Evolutionary conservation across 2,113 vertebrate species (phyloP).

Genomic region (Urocolius indicus): DNA sequence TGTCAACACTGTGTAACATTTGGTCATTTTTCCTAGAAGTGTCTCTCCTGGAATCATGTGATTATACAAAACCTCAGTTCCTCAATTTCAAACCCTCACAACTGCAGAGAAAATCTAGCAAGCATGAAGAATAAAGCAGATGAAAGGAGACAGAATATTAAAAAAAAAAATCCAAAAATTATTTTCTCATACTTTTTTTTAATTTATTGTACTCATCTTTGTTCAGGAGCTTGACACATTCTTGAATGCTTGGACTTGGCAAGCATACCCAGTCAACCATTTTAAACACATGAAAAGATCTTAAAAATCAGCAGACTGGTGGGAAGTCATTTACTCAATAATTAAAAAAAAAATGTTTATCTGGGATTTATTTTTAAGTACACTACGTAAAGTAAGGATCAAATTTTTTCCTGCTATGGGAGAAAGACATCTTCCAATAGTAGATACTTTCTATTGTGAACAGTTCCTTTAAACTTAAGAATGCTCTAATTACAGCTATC

Average conservation of each 20-base stretch:
- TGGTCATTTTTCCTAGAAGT: slow-evolving; percentile 6
- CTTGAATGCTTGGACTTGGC: not conserved
- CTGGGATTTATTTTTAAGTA: not conserved
- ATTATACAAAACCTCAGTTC: slow-evolving; percentile 19
- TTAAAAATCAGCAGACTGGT: not conserved
- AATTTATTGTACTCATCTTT: not conserved
- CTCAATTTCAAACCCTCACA: not conserved
- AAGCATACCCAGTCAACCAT: not conserved
- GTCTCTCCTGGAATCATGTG: not conserved
- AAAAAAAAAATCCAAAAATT: not conserved
- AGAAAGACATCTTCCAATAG: not conserved
- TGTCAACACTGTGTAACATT: not conserved
- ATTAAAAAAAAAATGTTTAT: not conserved
- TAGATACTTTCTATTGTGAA: not conserved
- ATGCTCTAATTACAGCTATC: not conserved
- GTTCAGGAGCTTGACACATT: not conserved
- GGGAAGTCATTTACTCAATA: not conserved
- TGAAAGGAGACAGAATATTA: not conserved
- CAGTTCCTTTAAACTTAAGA: not conserved
- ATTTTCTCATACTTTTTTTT: not conserved
- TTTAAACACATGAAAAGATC: not conserved
- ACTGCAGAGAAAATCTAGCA: slow-evolving; percentile 21
- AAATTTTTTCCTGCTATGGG: not conserved
- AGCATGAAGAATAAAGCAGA: not conserved
- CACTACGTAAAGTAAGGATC: not conserved